phyloP scores from a whole-genome alignment of 2,113 vertebrate genomes.

The Oncorhynchus keta region DNA sequence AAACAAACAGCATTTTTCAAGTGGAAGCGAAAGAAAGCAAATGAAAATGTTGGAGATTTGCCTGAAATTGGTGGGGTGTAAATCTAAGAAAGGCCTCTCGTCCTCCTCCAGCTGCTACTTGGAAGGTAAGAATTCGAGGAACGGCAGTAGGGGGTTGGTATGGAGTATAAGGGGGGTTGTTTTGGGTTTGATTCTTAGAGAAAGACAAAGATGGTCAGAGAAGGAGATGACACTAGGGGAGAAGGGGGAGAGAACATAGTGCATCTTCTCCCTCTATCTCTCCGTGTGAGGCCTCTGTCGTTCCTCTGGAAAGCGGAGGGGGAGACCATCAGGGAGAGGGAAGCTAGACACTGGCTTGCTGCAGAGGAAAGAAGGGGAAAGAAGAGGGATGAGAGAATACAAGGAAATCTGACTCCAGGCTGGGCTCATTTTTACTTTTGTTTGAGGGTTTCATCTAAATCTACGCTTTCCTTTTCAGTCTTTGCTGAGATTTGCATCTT shows the following conservation, averaged over 20 bases:
- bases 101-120: slow-evolving; percentile 97
- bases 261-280: background rate
- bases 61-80: slow-evolving; percentile 98
- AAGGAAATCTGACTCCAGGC: slow-evolving; percentile 74
- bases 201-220: background rate
- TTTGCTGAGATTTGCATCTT: slow-evolving; percentile 1
- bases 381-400: slow-evolving; percentile 68
- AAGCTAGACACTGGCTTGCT: slow-evolving; percentile 76
- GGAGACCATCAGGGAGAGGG: slow-evolving; percentile 47
- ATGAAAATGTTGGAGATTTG: slow-evolving; percentile 99
- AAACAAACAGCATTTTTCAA: slow-evolving; percentile 45
- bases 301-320: slow-evolving; percentile 68
- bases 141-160: slow-evolving; percentile 3
- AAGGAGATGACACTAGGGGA: background rate
- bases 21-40: slow-evolving; percentile 71
- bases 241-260: background rate
- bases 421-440: slow-evolving; percentile 62
- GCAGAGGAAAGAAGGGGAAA: slow-evolving; percentile 65
- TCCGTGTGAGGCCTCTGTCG: slow-evolving; percentile 51
- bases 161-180: background rate
- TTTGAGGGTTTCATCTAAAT: slow-evolving; percentile 57
- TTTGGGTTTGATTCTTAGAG: slow-evolving; percentile 4
- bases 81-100: slow-evolving; percentile 96
- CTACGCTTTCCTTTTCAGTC: slow-evolving; percentile 20
- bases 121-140: slow-evolving; percentile 82